These are phyloP conservation scores for Fragum fragum DNA, from an alignment of 2,888 invertebrate genomes.

Conservation along the genomic window DNA sequence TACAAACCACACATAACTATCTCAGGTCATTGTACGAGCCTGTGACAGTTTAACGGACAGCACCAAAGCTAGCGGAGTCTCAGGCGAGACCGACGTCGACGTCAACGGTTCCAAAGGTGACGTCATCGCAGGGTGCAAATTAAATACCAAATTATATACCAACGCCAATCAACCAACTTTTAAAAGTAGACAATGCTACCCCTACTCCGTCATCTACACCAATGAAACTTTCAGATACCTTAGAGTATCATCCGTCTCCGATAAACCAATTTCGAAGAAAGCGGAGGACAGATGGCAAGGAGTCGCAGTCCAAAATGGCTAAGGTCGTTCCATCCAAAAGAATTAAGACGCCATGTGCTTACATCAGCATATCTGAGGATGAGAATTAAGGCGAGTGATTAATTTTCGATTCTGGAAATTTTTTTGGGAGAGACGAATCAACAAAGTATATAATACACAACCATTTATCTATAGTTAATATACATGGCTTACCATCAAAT, in stretches of 20 bases:
- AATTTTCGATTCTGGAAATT: background rate
- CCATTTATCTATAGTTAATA: background rate
- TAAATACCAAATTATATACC: background rate
- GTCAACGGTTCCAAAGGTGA: conserved; percentile 6
- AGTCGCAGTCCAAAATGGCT: background rate
- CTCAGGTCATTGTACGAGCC: conserved; percentile 11
- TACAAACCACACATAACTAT: background rate
- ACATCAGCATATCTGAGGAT: background rate
- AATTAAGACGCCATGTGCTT: background rate
- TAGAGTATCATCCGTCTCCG: background rate
- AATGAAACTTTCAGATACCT: background rate
- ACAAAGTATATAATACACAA: background rate
- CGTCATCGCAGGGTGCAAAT: background rate
- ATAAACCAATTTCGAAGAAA: background rate
- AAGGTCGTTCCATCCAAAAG: background rate
- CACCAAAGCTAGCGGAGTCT: background rate
- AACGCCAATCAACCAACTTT: background rate
- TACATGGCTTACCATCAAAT: background rate
- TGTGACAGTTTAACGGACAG: background rate
- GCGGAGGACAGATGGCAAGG: background rate
- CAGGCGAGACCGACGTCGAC: background rate
- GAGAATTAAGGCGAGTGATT: background rate
- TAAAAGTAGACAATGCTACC: background rate
- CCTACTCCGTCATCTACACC: background rate
- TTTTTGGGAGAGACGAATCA: background rate